Base-by-base conservation (phyloP, 2,113 vertebrate genomes). In the Pterophyllum scalare region DNA sequence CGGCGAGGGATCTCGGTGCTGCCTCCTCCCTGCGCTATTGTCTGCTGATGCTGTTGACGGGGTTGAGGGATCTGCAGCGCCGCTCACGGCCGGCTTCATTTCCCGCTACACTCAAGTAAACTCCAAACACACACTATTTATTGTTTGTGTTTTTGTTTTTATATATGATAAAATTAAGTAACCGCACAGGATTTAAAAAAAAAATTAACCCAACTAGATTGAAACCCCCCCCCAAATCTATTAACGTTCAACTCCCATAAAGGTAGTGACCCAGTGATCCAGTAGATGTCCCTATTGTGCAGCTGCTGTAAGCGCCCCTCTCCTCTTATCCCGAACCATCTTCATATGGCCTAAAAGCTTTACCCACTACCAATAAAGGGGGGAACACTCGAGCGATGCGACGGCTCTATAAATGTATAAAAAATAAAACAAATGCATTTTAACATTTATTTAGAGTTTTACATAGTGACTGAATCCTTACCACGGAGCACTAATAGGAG, bases 1-100 rank as follows among this genome's bases (percentile, higher is more conserved):
- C 4, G 96, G 95, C 2, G 96, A 96, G 26, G 96, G 92, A 83
- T 95, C 94, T 84, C 95, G 92, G 74, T 88, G 92, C 70, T 80
- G 86, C 92, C 95, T 95, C 93, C 81, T 96, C 15, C 64, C 91
- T 88, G 90, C 93, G 87, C 90, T 94, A 56, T 89, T 95, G 94
- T 96, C 67, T 14, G 77, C 20, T 49, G 87, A 3, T 52, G 82
- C 35, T 79, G 81, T 26, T 52, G 86, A 83, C 4, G 82, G 15
- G 81, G 86, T 70, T 60, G 94, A 87, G 83, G 81, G 83, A 90
- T 94, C 96, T 35, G 96, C 91, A 93, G 95, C 94, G 88, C 94
- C 93, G 6, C 94, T 40, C 70, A 91, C 77, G 77, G 92, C 85
- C 5, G 94, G 60, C 38, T 86, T 89, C 88, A 88, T 91, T 31